A percentile compares a stretch with the other conserved stretches of the same genome.
Evolutionary conservation across 2,113 vertebrate species (phyloP).

Genomic region (Pseudopodoces humilis): DNA sequence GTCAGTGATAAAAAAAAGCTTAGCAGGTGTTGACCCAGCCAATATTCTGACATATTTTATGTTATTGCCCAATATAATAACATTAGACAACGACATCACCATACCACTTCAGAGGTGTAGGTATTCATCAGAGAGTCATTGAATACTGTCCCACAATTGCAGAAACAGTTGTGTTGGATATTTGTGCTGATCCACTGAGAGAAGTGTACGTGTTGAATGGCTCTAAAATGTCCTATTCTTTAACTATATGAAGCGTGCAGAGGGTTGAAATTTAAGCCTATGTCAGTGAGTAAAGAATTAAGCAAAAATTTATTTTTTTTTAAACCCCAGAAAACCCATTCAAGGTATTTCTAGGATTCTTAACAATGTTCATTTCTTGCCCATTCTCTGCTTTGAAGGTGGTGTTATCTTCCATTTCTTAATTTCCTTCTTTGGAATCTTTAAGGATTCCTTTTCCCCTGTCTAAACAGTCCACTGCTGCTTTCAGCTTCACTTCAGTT

Average conservation of each 20-base stretch:
- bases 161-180: slow-evolving; percentile 29
- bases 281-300: background rate
- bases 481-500: background rate
- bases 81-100: slow-evolving; percentile 24
- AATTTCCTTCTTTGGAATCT: background rate
- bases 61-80: slow-evolving; percentile 47
- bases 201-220: background rate
- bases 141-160: slow-evolving; percentile 2
- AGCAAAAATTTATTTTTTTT: background rate
- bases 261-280: background rate
- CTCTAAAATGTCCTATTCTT: background rate
- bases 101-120: slow-evolving; percentile 46
- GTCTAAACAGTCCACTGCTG: background rate
- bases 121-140: slow-evolving; percentile 38
- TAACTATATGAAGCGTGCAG: background rate
- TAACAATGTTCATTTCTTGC: background rate
- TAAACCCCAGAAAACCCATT: background rate
- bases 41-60: slow-evolving; percentile 34
- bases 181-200: slow-evolving; percentile 6
- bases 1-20: background rate
- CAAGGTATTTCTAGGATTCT: background rate
- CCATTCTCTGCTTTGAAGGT: background rate
- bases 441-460: background rate
- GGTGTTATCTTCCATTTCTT: background rate
- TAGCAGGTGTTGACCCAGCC: slow-evolving; percentile 41